phyloP scores from a whole-genome alignment of 2,797 vertebrate species.

The Alosa sapidissima region DNA sequence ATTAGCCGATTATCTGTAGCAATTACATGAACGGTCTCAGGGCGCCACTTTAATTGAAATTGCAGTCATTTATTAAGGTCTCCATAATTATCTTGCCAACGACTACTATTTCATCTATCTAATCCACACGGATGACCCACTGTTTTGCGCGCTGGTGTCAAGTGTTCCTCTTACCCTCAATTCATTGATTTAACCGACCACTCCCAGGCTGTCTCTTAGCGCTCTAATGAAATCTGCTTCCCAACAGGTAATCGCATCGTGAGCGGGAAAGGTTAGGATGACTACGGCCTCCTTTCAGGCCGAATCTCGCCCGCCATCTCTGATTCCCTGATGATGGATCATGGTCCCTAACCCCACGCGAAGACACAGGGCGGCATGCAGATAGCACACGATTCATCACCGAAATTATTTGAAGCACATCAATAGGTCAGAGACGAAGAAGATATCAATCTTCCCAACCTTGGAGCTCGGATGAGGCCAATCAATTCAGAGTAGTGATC shows the following conservation, averaged over 20 bases:
- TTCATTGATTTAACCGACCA: neutral
- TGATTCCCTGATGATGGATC: conserved; percentile 35
- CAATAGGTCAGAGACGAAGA: conserved; percentile 37
- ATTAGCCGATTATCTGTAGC: conserved; percentile 46
- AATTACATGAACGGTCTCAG: conserved; percentile 41
- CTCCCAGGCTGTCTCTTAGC: conserved; percentile 4
- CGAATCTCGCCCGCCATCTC: neutral
- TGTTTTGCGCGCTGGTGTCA: neutral
- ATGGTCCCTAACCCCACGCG: conserved; percentile 21
- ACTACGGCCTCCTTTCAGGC: conserved; percentile 12
- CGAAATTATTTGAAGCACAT: conserved; percentile 47
- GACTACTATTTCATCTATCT: conserved; percentile 24
- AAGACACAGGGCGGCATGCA: conserved; percentile 23
- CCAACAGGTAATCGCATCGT: conserved; percentile 8
- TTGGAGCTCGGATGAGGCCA: conserved; percentile 47
- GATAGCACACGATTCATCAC: conserved; percentile 51
- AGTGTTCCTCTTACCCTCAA: neutral
- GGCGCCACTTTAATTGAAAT: conserved; percentile 43
- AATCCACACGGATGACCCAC: neutral
- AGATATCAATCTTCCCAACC: conserved; percentile 52
- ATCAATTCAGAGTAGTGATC: conserved; percentile 52
- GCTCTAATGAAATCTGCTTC: conserved; percentile 28
- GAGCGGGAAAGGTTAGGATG: conserved; percentile 24
- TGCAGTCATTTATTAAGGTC: conserved; percentile 41
- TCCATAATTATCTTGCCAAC: conserved; percentile 29